phyloP scores from a whole-genome alignment of 2,888 invertebrate genomes.

The Dicycla oo region DNA sequence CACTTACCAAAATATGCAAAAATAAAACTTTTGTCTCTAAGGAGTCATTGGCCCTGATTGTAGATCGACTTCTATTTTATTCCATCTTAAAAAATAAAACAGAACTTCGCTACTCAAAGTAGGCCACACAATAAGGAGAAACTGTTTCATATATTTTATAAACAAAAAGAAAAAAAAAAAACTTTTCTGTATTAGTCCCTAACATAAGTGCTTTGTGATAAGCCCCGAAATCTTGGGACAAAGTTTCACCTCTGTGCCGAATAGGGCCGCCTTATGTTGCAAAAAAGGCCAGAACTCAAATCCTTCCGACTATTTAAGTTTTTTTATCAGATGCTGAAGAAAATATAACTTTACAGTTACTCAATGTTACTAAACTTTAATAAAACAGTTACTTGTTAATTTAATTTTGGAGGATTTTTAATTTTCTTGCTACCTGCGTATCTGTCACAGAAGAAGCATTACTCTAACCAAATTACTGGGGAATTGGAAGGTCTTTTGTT shows the following conservation, averaged over 20 bases:
- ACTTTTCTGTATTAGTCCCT: slow-evolving; percentile 57
- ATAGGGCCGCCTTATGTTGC: slow-evolving; percentile 62
- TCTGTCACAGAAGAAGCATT: neutral
- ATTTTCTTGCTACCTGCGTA: neutral
- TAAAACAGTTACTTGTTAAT: too few relatives aligned
- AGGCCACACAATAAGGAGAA: slow-evolving; percentile 23
- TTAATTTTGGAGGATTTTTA: neutral
- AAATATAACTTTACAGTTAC: slow-evolving; percentile 12
- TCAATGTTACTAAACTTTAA: too few relatives aligned
- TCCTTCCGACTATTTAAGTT: slow-evolving; percentile 55
- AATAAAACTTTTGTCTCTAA: neutral
- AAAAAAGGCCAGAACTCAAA: slow-evolving; percentile 62
- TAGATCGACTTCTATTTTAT: slow-evolving; percentile 20
- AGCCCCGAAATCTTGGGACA: slow-evolving; percentile 57
- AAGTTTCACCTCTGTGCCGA: slow-evolving; percentile 60
- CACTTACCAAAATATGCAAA: slow-evolving; percentile 8
- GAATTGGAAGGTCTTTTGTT: too few relatives aligned
- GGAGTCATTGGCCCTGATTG: slow-evolving; percentile 31
- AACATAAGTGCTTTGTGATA: slow-evolving; percentile 65
- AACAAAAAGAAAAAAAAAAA: slow-evolving; percentile 33
- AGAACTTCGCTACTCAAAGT: slow-evolving; percentile 10
- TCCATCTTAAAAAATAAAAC: slow-evolving; percentile 24
- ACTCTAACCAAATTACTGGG: too few relatives aligned
- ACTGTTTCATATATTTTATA: slow-evolving; percentile 34
- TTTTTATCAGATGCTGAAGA: slow-evolving; percentile 42